These are phyloP conservation scores for Mesopsocus fuscifrons DNA, from an alignment of 2,888 invertebrate species.

Conservation along the genomic window DNA sequence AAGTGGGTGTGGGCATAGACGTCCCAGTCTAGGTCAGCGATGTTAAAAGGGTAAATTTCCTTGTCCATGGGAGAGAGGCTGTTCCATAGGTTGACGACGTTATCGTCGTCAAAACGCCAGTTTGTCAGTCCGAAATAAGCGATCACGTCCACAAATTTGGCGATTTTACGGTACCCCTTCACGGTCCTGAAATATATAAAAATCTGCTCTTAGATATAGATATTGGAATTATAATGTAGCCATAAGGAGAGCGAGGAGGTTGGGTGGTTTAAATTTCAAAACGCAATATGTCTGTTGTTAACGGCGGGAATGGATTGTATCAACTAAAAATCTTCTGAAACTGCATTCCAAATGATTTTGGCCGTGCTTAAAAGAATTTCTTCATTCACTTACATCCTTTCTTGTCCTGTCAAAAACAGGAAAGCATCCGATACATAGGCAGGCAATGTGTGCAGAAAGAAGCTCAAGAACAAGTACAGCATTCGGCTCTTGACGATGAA, in stretches of 20 bases:
- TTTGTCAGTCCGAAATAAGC: slow-evolving; percentile 30
- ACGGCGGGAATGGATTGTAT: too few relatives aligned
- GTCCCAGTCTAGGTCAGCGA: slow-evolving; percentile 29
- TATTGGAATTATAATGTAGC: neutral
- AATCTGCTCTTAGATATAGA: neutral
- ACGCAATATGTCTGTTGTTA: too few relatives aligned
- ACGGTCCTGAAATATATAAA: slow-evolving; percentile 24
- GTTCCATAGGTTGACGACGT: slow-evolving; percentile 21
- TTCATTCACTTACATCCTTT: slow-evolving; percentile 17
- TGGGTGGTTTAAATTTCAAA: too few relatives aligned
- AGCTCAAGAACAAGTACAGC: slow-evolving; percentile 15
- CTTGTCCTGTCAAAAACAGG: slow-evolving; percentile 14
- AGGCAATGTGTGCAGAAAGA: slow-evolving; percentile 18
- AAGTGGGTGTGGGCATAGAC: slow-evolving; percentile 30
- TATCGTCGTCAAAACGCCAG: slow-evolving; percentile 26
- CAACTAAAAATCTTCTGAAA: too few relatives aligned
- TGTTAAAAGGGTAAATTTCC: slow-evolving; percentile 28
- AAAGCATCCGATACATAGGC: slow-evolving; percentile 17
- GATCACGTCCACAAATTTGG: slow-evolving; percentile 27
- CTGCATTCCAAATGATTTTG: too few relatives aligned
- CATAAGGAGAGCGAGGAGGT: neutral
- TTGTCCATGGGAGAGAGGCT: slow-evolving; percentile 19
- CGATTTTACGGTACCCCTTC: slow-evolving; percentile 28
- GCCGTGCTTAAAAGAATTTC: too few relatives aligned
- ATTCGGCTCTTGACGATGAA: slow-evolving; percentile 14